Evolutionary conservation across 2,888 invertebrate species (phyloP).

Genomic region (Archips crataeganus): DNA sequence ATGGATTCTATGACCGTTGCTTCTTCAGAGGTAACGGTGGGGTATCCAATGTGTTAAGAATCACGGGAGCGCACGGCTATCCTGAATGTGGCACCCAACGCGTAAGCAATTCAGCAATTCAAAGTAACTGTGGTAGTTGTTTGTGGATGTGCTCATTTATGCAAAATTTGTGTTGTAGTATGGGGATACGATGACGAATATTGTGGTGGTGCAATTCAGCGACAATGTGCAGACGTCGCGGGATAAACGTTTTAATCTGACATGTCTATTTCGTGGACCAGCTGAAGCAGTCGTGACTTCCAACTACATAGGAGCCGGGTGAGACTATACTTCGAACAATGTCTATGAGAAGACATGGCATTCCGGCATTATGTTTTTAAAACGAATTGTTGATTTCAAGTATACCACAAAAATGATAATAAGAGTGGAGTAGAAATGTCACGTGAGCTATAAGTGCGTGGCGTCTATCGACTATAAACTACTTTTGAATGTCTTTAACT

Average conservation of each 20-base stretch:
- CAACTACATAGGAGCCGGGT: conserved; percentile 96
- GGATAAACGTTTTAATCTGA: conserved; percentile 96
- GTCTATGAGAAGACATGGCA: conserved; percentile 31
- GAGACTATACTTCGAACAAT: conserved; percentile 60
- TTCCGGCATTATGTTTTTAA: neutral
- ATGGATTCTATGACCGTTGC: conserved; percentile 95
- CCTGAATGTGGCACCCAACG: conserved; percentile 96
- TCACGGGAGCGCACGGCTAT: conserved; percentile 96
- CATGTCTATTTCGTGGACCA: conserved; percentile 96
- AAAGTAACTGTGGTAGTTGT: neutral
- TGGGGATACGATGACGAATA: conserved; percentile 97
- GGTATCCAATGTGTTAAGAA: conserved; percentile 92
- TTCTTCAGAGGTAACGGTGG: conserved; percentile 97
- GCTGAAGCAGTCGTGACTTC: conserved; percentile 97
- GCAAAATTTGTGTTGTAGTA: conserved; percentile 87
- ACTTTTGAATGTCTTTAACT: too few relatives aligned
- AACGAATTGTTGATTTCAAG: neutral
- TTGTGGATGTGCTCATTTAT: neutral
- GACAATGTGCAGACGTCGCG: conserved; percentile 96
- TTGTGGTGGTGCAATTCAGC: conserved; percentile 97
- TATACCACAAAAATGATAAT: too few relatives aligned
- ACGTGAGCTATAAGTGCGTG: too few relatives aligned
- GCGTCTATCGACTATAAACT: too few relatives aligned
- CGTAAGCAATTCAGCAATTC: conserved; percentile 71
- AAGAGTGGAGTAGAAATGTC: too few relatives aligned